These are phyloP conservation scores for Oegoconia quadripuncta DNA, from an alignment of 2,888 invertebrate species.

Conservation along the genomic window DNA sequence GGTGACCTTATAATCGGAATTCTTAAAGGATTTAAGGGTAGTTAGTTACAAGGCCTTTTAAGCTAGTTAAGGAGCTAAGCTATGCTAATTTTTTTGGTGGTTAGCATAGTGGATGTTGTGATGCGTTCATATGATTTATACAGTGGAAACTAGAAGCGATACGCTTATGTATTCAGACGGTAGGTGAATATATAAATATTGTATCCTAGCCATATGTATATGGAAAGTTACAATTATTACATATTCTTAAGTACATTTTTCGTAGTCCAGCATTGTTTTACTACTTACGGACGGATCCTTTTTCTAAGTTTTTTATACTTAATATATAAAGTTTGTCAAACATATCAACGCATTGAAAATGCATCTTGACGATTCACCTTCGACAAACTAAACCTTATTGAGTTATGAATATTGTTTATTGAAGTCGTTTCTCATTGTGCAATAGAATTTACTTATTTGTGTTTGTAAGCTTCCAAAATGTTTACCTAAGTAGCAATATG, in stretches of 20 bases:
- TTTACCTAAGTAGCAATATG: no score
- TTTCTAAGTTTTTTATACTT: conserved; percentile 30
- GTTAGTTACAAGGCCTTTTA: conserved; percentile 73
- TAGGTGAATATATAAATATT: conserved; percentile 32
- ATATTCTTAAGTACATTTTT: conserved; percentile 48
- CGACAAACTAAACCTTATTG: background rate
- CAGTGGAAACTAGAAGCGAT: conserved; percentile 22
- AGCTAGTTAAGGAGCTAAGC: conserved; percentile 61
- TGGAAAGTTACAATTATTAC: conserved; percentile 48
- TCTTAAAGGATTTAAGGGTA: conserved; percentile 74
- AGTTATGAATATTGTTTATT: background rate
- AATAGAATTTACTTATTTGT: no score
- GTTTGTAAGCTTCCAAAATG: no score
- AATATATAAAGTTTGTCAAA: conserved; percentile 38
- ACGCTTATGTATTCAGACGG: conserved; percentile 37
- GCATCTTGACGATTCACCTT: conserved; percentile 6
- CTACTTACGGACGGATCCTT: conserved; percentile 24
- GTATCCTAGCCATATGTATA: conserved; percentile 48
- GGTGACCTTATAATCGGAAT: conserved; percentile 74
- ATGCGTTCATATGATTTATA: conserved; percentile 47
- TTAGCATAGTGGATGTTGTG: conserved; percentile 56
- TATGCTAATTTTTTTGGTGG: conserved; percentile 51
- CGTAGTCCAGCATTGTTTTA: conserved; percentile 28
- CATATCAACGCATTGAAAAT: conserved; percentile 39
- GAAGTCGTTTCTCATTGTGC: conserved; percentile 23